These are phyloP conservation scores for Oryzias woworae DNA, from an alignment of 2,113 vertebrate species.

Conservation along the genomic window DNA sequence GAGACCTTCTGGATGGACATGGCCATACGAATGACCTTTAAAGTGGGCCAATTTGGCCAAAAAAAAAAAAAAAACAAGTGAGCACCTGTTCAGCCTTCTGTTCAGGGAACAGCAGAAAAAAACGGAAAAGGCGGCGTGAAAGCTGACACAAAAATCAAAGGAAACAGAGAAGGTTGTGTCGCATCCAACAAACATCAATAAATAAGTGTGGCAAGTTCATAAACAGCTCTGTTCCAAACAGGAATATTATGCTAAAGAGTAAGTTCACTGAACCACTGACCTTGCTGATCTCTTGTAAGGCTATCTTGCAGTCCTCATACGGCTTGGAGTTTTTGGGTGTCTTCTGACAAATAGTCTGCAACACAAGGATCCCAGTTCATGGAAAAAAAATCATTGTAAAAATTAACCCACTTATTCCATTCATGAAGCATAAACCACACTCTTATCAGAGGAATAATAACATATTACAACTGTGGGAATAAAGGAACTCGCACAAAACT, in stretches of 20 bases:
- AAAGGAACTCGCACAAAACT: conserved; percentile 50
- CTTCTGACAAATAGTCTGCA: conserved; percentile 97
- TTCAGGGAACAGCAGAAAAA: too few species aligned
- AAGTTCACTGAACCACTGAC: conserved; percentile 67
- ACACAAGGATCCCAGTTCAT: conserved; percentile 14
- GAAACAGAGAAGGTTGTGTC: too few species aligned
- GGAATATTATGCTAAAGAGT: not conserved
- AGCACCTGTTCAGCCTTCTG: too few species aligned
- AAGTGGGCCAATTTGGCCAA: too few species aligned
- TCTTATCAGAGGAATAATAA: conserved; percentile 20
- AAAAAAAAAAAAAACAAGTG: too few species aligned
- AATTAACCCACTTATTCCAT: not conserved
- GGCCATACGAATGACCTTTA: too few species aligned
- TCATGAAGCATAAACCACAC: not conserved
- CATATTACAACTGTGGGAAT: conserved; percentile 50
- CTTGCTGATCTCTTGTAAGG: conserved; percentile 94
- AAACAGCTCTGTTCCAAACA: too few species aligned
- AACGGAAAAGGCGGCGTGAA: too few species aligned
- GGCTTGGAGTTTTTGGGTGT: conserved; percentile 85
- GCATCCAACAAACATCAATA: too few species aligned
- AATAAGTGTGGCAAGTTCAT: too few species aligned
- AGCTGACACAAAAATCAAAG: too few species aligned
- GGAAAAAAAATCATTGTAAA: not conserved
- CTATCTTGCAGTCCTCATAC: conserved; percentile 85
- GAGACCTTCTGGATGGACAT: too few species aligned